These are phyloP conservation scores for Agonopterix alstromeriana DNA, from an alignment of 2,888 invertebrate species.

Conservation along the genomic window DNA sequence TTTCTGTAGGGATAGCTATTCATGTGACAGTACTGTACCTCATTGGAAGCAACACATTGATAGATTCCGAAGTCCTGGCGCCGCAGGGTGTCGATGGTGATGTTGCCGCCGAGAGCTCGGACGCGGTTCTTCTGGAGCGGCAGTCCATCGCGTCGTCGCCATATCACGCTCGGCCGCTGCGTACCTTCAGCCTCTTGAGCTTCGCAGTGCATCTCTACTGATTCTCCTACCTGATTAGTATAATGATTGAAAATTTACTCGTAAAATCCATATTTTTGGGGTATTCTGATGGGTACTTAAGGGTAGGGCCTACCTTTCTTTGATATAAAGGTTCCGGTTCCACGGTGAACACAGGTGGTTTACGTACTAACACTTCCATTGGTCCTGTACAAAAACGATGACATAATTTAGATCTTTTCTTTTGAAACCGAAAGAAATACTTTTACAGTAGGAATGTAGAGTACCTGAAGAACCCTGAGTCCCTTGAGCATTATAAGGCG, in stretches of 20 bases:
- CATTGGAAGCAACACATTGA: conserved; percentile 96
- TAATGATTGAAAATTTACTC: too few relatives aligned
- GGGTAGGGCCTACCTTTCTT: conserved; percentile 75
- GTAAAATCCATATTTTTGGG: too few relatives aligned
- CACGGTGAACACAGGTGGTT: conserved; percentile 93
- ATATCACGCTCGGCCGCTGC: conserved; percentile 91
- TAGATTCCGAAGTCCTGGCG: conserved; percentile 96
- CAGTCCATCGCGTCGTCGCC: conserved; percentile 91
- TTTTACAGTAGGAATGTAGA: too few relatives aligned
- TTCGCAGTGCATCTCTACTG: conserved; percentile 96
- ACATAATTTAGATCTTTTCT: background rate
- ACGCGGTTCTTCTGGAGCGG: conserved; percentile 88
- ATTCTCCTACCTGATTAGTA: conserved; percentile 80
- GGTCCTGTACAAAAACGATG: conserved; percentile 51
- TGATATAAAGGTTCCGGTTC: conserved; percentile 96
- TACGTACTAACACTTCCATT: conserved; percentile 91
- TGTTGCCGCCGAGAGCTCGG: conserved; percentile 89
- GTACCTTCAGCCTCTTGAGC: conserved; percentile 95
- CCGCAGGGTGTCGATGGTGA: conserved; percentile 91
- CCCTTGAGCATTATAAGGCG: conserved; percentile 96
- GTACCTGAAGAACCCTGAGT: conserved; percentile 92
- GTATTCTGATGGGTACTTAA: too few relatives aligned
- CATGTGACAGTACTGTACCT: conserved; percentile 48
- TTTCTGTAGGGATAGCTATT: too few relatives aligned
- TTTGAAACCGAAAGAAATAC: background rate